Percentiles rank a stretch among this genome's conserved stretches.
phyloP scores from a whole-genome alignment of 2,797 vertebrate species.

The Odontamblyopus lacepedii region DNA sequence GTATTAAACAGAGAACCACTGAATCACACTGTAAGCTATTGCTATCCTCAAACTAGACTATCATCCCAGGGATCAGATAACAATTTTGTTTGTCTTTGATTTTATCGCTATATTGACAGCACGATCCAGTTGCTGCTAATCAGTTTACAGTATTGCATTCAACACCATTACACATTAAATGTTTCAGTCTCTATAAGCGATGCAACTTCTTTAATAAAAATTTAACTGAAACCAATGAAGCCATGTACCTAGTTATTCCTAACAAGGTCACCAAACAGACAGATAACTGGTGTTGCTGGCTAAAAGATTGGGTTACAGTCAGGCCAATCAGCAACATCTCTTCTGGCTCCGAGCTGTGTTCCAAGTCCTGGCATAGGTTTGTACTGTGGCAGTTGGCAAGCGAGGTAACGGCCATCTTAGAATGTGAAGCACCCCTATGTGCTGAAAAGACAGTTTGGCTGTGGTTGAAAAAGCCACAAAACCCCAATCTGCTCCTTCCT shows the following conservation, averaged over 20 bases:
- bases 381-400: slow-evolving; percentile 59
- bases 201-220: neutral
- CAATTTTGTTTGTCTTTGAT: no score
- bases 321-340: slow-evolving; percentile 54
- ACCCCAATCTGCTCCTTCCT: slow-evolving; percentile 65
- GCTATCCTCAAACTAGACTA: no score
- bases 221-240: slow-evolving; percentile 13
- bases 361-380: slow-evolving; percentile 52
- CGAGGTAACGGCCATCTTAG: slow-evolving; percentile 51
- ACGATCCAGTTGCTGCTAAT: neutral
- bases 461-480: slow-evolving; percentile 58
- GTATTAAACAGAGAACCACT: neutral
- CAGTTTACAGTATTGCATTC: neutral
- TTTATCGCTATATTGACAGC: neutral
- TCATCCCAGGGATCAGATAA: no score
- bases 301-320: slow-evolving; percentile 22
- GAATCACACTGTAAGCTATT: neutral
- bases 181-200: neutral
- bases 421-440: slow-evolving; percentile 58
- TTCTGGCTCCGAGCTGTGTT: slow-evolving; percentile 46
- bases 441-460: slow-evolving; percentile 63
- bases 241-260: slow-evolving; percentile 22
- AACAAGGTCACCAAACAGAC: slow-evolving; percentile 45
- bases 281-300: slow-evolving; percentile 56
- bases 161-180: neutral